Percentiles rank a stretch among this genome's conserved stretches.
Conservation (phyloP, 2,113 vertebrate genomes). For the Aphyosemion australe region DNA sequence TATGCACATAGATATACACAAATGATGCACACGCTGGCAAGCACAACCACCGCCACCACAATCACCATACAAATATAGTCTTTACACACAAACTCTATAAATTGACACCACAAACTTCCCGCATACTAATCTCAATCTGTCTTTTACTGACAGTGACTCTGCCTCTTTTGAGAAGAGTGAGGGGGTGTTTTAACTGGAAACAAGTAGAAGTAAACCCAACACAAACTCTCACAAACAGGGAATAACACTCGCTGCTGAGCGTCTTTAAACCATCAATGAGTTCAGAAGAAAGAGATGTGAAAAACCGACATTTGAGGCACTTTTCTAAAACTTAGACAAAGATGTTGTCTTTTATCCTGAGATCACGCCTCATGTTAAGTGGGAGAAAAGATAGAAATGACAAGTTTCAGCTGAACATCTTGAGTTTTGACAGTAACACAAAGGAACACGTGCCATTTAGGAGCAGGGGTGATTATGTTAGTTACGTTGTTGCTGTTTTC, state of each 20-base stretch:
- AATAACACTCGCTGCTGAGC: neutral
- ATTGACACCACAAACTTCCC: constrained; percentile 59
- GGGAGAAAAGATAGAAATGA: too few relatives aligned
- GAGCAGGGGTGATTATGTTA: too few relatives aligned
- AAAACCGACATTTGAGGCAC: too few relatives aligned
- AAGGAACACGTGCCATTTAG: too few relatives aligned
- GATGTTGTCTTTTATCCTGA: too few relatives aligned
- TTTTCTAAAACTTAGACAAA: too few relatives aligned
- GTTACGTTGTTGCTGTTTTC: too few relatives aligned
- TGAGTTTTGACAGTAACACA: too few relatives aligned
- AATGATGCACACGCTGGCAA: constrained; percentile 11
- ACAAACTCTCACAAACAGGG: constrained; percentile 18
- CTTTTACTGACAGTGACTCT: constrained; percentile 65
- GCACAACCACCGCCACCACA: constrained; percentile 38
- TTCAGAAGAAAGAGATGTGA: constrained; percentile 19
- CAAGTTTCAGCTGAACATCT: too few relatives aligned
- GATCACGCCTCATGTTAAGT: too few relatives aligned
- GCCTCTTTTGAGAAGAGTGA: constrained; percentile 63
- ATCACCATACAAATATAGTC: constrained; percentile 20
- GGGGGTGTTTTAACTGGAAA: constrained; percentile 73
- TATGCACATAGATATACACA: neutral
- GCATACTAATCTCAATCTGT: constrained; percentile 43
- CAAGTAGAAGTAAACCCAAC: constrained; percentile 40
- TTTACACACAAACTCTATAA: constrained; percentile 11
- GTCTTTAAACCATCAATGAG: constrained; percentile 11